A percentile compares a stretch with the other conserved stretches of the same genome.
These are phyloP conservation scores for Chalcis sispes DNA, from an alignment of 2,888 invertebrate genomes.

Conservation along the genomic window DNA sequence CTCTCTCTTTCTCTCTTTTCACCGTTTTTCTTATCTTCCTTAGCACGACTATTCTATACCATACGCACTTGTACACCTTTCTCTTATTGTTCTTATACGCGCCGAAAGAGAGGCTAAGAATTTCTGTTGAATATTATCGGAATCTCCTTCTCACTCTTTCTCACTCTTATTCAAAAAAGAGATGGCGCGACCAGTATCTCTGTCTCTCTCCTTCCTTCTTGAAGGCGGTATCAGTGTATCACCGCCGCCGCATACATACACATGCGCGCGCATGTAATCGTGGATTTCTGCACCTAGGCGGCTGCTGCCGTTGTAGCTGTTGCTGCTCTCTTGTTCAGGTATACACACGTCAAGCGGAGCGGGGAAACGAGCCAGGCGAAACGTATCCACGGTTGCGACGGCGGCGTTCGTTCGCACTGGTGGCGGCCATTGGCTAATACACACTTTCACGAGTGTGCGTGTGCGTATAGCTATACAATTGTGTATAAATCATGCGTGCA, in stretches of 20 bases:
- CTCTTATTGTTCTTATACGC: not conserved
- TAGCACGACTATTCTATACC: not conserved
- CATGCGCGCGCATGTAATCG: not conserved
- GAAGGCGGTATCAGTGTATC: conserved; percentile 7
- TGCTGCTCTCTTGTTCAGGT: not conserved
- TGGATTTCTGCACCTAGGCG: no score
- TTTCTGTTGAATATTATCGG: conserved; percentile 39
- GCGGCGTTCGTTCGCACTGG: conserved; percentile 26
- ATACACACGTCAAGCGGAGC: conserved; percentile 22
- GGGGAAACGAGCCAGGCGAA: conserved; percentile 39
- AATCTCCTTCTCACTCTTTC: not conserved
- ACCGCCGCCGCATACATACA: conserved; percentile 16
- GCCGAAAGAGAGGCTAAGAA: conserved; percentile 47
- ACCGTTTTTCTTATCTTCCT: not conserved
- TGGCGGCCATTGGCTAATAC: conserved; percentile 33
- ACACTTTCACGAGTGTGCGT: conserved; percentile 5
- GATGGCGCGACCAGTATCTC: not conserved
- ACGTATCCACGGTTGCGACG: conserved; percentile 20
- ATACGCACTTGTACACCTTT: not conserved
- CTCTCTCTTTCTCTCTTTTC: conserved; percentile 23
- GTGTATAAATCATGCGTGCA: no score
- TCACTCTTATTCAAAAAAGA: not conserved
- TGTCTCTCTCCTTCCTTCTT: not conserved
- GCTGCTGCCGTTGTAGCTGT: not conserved
- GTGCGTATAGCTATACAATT: no score